Percentiles rank a stretch among this genome's conserved stretches.
phyloP scores from a whole-genome alignment of 2,797 vertebrate genomes.

The Halcyon smyrnensis region DNA sequence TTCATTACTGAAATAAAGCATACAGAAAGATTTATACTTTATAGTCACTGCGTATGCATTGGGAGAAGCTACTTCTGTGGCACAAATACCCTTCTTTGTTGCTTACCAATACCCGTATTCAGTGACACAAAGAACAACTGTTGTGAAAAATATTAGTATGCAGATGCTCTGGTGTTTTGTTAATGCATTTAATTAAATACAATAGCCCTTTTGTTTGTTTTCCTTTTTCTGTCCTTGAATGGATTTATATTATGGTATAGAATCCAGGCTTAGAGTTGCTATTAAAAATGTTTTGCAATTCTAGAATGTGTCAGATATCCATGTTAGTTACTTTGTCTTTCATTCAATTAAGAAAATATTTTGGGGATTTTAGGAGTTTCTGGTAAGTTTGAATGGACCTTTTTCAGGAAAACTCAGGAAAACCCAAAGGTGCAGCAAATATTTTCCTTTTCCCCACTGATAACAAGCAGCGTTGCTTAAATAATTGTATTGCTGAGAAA shows the following conservation, averaged over 20 bases:
- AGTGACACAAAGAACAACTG: conserved; percentile 87
- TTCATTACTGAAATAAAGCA: background rate
- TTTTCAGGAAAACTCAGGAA: background rate
- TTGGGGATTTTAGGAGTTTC: background rate
- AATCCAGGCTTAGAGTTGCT: conserved; percentile 18
- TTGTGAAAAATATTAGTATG: conserved; percentile 87
- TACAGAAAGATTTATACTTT: conserved; percentile 38
- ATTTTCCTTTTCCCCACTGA: background rate
- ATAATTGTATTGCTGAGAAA: background rate
- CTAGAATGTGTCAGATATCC: background rate
- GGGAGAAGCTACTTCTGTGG: conserved; percentile 69
- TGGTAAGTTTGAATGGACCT: background rate
- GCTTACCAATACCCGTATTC: conserved; percentile 85
- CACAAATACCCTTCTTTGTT: conserved; percentile 84
- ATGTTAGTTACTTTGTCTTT: background rate
- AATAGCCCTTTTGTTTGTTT: conserved; percentile 83
- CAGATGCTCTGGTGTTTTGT: conserved; percentile 88
- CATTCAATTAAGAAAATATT: background rate
- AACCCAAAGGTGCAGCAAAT: background rate
- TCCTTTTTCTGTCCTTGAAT: conserved; percentile 66
- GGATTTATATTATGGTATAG: conserved; percentile 66
- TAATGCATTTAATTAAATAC: conserved; percentile 85
- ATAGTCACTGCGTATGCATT: background rate
- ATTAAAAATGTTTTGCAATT: conserved; percentile 20
- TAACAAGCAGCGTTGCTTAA: background rate